phyloP scores from a whole-genome alignment of 2,113 vertebrate genomes.

The Hippocampus guttulatus region DNA sequence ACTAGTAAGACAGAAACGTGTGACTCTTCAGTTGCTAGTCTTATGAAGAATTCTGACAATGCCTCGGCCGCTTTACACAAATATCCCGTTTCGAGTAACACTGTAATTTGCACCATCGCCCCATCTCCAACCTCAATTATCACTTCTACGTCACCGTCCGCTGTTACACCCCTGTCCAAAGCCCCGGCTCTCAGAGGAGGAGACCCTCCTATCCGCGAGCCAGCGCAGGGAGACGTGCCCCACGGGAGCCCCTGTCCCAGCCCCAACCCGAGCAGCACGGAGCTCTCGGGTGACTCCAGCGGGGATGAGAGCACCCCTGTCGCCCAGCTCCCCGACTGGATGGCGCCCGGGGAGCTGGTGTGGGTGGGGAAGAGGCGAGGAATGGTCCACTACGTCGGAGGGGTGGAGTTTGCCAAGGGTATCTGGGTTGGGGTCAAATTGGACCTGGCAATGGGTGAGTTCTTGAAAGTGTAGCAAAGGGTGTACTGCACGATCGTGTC shows the following conservation, averaged over 20 bases:
- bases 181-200: constrained; percentile 42
- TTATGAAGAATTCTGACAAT: constrained; percentile 25
- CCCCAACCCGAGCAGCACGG: constrained; percentile 53
- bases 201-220: constrained; percentile 61
- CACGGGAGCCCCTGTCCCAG: constrained; percentile 58
- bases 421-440: constrained; percentile 82
- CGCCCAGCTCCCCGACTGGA: constrained; percentile 73
- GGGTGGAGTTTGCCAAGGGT: constrained; percentile 80
- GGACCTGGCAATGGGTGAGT: constrained; percentile 78
- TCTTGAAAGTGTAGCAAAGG: not conserved
- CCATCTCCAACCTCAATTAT: constrained; percentile 17
- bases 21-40: constrained; percentile 17
- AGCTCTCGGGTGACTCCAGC: constrained; percentile 63
- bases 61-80: constrained; percentile 8
- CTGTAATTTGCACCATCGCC: constrained; percentile 32
- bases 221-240: constrained; percentile 65
- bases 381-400: constrained; percentile 75
- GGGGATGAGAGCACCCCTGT: constrained; percentile 67
- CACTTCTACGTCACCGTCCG: constrained; percentile 23
- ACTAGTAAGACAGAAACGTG: constrained; percentile 15
- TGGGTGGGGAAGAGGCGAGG: constrained; percentile 77
- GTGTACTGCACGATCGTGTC: not conserved
- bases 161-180: not conserved
- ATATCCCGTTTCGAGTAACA: constrained; percentile 38
- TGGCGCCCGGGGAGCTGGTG: constrained; percentile 75